A percentile compares a stretch with the other conserved stretches of the same genome.
These are phyloP conservation scores for Cavia aperea DNA, from an alignment of 2,113 vertebrate species.

Conservation along the genomic window DNA sequence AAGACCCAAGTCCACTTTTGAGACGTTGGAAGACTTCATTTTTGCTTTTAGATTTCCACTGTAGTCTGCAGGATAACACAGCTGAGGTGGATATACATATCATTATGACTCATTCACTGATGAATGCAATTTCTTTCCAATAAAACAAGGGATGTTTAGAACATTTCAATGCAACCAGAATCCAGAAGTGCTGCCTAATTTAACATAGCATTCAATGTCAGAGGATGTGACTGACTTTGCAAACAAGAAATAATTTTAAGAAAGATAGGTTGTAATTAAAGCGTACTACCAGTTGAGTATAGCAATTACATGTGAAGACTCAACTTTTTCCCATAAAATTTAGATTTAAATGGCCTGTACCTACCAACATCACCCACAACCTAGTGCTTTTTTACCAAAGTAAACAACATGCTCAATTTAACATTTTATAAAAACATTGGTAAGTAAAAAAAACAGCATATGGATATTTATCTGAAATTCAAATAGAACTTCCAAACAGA, in stretches of 20 bases:
- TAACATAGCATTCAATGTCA: slow-evolving; percentile 34
- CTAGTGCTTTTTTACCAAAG: background rate
- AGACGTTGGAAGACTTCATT: background rate
- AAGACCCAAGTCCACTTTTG: background rate
- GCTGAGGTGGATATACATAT: slow-evolving; percentile 31
- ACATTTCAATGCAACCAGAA: slow-evolving; percentile 3
- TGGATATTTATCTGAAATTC: background rate
- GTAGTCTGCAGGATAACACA: background rate
- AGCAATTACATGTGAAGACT: background rate
- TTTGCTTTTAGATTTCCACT: slow-evolving; percentile 14
- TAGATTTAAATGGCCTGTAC: background rate
- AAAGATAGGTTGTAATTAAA: slow-evolving; percentile 40
- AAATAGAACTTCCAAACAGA: background rate
- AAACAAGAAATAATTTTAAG: slow-evolving; percentile 46
- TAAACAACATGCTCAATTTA: background rate
- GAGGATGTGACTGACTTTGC: slow-evolving; percentile 23
- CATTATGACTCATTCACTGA: slow-evolving; percentile 25
- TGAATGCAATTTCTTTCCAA: slow-evolving; percentile 51
- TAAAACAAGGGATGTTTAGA: slow-evolving; percentile 56
- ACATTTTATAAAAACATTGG: background rate
- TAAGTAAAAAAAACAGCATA: background rate
- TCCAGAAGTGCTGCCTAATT: slow-evolving; percentile 49
- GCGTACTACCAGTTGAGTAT: slow-evolving; percentile 31
- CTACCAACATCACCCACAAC: background rate
- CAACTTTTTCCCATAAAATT: slow-evolving; percentile 23